Evolutionary conservation across 2,888 invertebrate species (phyloP).

Genomic region (Andrena fulva): DNA sequence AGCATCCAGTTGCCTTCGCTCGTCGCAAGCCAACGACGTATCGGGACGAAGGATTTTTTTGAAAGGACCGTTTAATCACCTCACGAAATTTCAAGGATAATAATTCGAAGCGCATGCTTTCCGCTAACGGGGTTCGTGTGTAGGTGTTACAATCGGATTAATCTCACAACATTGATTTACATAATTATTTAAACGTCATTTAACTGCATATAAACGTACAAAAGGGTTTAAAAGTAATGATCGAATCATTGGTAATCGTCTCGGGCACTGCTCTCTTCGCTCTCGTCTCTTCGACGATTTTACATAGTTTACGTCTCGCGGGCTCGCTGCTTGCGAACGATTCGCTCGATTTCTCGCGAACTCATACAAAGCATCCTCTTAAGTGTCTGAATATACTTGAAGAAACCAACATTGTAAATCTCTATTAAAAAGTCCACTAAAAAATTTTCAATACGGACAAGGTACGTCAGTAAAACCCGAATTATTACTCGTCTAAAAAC

Average conservation of each 20-base stretch:
- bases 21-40: conserved; percentile 6
- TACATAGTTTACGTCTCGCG: not conserved
- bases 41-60: conserved; percentile 54
- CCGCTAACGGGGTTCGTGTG: conserved; percentile 75
- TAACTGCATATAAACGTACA: conserved; percentile 83
- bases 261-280: conserved; percentile 35
- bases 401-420: conserved; percentile 15
- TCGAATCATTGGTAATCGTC: conserved; percentile 67
- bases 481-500: not conserved
- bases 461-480: conserved; percentile 2
- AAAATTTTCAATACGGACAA: conserved; percentile 1
- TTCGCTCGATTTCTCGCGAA: conserved; percentile 31
- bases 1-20: not conserved
- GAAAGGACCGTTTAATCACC: conserved; percentile 77
- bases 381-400: not conserved
- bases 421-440: conserved; percentile 2
- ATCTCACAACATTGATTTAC: conserved; percentile 74
- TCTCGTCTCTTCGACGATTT: conserved; percentile 11
- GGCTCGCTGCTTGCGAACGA: conserved; percentile 7
- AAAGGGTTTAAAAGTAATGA: conserved; percentile 77
- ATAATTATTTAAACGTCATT: conserved; percentile 78
- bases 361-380: conserved; percentile 17
- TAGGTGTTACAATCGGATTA: conserved; percentile 75
- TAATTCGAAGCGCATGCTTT: conserved; percentile 77
- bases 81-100: conserved; percentile 77